A percentile compares a stretch with the other conserved stretches of the same genome.
Conservation (phyloP, 2,113 vertebrate species). For the Peromyscus maniculatus region DNA sequence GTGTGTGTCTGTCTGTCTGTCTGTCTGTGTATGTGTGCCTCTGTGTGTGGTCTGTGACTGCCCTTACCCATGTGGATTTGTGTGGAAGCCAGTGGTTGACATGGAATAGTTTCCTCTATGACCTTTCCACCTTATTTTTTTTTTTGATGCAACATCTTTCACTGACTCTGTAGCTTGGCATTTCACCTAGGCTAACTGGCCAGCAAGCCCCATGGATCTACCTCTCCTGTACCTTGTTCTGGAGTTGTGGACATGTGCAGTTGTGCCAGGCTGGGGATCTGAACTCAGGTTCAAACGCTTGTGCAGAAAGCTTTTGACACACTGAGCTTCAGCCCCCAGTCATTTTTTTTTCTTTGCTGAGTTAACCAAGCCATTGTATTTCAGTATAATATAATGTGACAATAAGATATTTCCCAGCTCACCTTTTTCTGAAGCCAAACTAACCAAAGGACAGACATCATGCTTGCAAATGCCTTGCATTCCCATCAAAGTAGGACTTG, state of each 20-base stretch:
- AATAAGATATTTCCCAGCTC: neutral
- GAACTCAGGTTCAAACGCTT: neutral
- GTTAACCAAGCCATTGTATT: neutral
- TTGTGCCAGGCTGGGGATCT: neutral
- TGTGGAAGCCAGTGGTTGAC: neutral
- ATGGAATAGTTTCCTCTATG: neutral
- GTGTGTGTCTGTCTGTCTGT: neutral
- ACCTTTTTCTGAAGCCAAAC: neutral
- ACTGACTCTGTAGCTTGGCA: too few species aligned
- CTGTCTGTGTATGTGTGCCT: neutral
- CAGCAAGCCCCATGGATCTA: neutral
- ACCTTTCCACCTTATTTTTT: neutral
- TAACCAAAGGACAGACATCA: neutral
- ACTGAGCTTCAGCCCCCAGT: neutral
- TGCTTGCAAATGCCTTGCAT: neutral
- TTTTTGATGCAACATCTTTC: neutral
- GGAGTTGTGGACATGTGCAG: too few species aligned
- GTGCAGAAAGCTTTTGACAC: neutral
- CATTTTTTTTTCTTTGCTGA: neutral
- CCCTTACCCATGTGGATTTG: neutral
- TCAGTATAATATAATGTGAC: neutral
- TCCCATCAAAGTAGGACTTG: neutral
- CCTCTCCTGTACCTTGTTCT: neutral
- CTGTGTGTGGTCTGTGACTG: neutral
- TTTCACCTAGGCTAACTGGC: neutral